These are phyloP conservation scores for Turnix velox DNA, from an alignment of 2,113 vertebrate genomes.

Conservation along the genomic window DNA sequence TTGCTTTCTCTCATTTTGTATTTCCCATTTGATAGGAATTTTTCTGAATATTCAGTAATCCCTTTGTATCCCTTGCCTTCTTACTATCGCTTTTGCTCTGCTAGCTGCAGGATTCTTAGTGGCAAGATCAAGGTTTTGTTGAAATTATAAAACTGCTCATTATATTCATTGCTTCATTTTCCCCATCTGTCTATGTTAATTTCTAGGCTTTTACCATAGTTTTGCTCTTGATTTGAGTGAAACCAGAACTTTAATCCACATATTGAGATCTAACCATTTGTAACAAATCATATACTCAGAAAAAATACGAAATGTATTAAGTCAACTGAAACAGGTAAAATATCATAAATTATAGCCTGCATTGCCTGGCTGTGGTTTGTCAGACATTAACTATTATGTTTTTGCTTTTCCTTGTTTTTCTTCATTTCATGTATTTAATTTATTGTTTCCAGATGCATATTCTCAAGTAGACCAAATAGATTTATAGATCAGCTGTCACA, in stretches of 20 bases:
- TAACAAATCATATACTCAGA: background rate
- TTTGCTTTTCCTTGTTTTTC: background rate
- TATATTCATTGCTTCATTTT: background rate
- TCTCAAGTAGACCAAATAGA: background rate
- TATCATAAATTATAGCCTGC: background rate
- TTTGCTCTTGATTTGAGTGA: background rate
- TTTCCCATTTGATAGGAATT: background rate
- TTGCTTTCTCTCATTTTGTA: background rate
- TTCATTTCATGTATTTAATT: background rate
- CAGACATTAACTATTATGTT: background rate
- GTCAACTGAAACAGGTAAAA: background rate
- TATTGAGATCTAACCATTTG: background rate
- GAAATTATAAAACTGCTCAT: background rate
- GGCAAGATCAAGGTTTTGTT: background rate
- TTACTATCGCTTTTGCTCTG: background rate
- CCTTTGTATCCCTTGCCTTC: background rate
- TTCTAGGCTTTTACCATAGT: background rate
- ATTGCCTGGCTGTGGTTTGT: background rate
- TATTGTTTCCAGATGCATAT: background rate
- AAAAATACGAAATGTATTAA: background rate
- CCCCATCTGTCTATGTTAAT: background rate
- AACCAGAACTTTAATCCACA: background rate
- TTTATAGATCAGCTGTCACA: background rate
- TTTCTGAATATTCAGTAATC: background rate
- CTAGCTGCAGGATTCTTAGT: background rate